Evolutionary conservation across 1,140 invertebrate genomes (phyloP).

Genomic region (Caenorhabditis briggsae): DNA sequence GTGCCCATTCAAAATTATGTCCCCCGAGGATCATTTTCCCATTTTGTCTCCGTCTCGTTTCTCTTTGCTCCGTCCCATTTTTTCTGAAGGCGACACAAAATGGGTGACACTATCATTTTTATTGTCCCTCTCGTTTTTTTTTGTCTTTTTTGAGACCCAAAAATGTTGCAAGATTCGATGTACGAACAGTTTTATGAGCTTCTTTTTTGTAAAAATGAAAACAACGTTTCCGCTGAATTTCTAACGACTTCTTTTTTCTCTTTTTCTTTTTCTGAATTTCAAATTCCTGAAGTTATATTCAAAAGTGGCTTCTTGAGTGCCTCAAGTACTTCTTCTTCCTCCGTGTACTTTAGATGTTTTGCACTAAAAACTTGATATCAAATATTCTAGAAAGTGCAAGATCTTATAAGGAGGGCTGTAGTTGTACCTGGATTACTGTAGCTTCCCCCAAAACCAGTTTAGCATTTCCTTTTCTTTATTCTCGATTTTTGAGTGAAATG

Average conservation of each 20-base stretch:
- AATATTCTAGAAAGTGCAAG: neutral
- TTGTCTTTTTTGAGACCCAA: neutral
- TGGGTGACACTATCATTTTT: slow-evolving; percentile 50
- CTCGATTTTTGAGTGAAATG: neutral
- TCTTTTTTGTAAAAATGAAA: neutral
- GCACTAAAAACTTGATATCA: too few species aligned
- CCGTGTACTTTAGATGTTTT: neutral
- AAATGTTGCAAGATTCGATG: slow-evolving; percentile 4
- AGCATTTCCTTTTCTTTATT: neutral
- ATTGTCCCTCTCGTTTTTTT: neutral
- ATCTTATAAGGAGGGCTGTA: too few species aligned
- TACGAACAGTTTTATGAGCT: slow-evolving; percentile 8
- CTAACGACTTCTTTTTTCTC: neutral
- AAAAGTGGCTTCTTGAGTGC: too few species aligned
- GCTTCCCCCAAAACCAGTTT: neutral
- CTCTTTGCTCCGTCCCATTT: neutral
- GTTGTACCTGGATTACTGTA: too few species aligned
- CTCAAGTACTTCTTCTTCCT: neutral
- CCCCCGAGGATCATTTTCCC: neutral
- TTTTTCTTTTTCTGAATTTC: neutral
- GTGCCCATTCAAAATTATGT: neutral
- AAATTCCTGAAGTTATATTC: too few species aligned
- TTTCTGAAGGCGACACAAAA: neutral
- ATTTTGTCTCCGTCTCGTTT: neutral
- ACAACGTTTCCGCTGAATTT: neutral